Conservation (phyloP, 2,113 vertebrate species). For the Rhinoptilus africanus region DNA sequence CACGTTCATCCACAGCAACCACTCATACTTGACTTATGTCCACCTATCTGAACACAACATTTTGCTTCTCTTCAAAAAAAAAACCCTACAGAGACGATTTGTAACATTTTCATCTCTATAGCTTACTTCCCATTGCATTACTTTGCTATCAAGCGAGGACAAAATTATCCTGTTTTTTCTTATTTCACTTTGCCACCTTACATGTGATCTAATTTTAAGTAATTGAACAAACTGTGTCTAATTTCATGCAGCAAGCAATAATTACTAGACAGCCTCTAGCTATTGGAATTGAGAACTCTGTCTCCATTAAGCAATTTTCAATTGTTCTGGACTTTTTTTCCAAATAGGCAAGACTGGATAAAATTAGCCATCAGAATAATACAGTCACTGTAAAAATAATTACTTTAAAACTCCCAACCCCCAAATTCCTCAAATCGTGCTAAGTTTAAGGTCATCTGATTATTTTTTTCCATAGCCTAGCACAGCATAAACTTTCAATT, state of each 20-base stretch:
- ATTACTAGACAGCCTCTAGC: slow-evolving; percentile 80
- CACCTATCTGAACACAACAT: slow-evolving; percentile 18
- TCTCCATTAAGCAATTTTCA: slow-evolving; percentile 79
- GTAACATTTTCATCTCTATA: slow-evolving; percentile 32
- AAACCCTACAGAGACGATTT: background rate
- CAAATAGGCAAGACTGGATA: slow-evolving; percentile 64
- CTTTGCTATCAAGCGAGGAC: slow-evolving; percentile 59
- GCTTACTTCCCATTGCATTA: slow-evolving; percentile 55
- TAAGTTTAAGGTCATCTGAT: slow-evolving; percentile 57
- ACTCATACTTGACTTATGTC: slow-evolving; percentile 8
- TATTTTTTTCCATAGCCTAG: background rate
- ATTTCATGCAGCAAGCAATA: slow-evolving; percentile 84
- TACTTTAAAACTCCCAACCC: slow-evolving; percentile 46
- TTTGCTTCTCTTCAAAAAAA: background rate
- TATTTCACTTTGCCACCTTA: slow-evolving; percentile 75
- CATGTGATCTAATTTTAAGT: slow-evolving; percentile 85
- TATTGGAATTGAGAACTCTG: slow-evolving; percentile 73
- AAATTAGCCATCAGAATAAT: slow-evolving; percentile 75
- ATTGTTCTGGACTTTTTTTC: slow-evolving; percentile 73
- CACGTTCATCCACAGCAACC: background rate
- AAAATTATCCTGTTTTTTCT: slow-evolving; percentile 55
- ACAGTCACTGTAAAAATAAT: slow-evolving; percentile 64
- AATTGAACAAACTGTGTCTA: slow-evolving; percentile 86
- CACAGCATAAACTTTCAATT: slow-evolving; percentile 65
- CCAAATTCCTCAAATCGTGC: slow-evolving; percentile 46